Evolutionary conservation across 2,888 invertebrate species (phyloP), one percentile per base, ranked within the genome.

Genomic region (Orthosia incerta): DNA sequence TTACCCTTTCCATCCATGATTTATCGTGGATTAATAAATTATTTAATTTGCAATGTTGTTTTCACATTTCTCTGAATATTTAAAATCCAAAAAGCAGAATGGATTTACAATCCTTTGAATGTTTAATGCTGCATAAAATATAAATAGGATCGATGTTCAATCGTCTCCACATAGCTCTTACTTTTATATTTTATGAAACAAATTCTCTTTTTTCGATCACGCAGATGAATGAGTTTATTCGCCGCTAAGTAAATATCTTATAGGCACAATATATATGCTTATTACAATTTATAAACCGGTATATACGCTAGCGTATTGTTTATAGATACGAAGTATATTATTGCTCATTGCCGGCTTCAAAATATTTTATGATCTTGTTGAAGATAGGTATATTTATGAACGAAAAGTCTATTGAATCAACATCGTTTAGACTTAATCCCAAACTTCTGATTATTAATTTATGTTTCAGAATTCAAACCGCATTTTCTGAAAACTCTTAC

Each of bases 81-180:
- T 67, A 68, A 62, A 70, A 12, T 51, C n/a, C 53, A 12, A 20
- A 60, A 56, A 56, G 18, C 31, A 51, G 31, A 62, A 48, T 64
- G 26, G 26, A n/a, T 75, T 16, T 76, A 39, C 60, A 77, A 61
- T 48, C 45, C 60, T 71, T 71, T 68, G 31, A 77, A 59, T 77
- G 4, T 55, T 57, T 77, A 50, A 57, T 61, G 46, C 13, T 62
- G 18, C 45, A 56, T 39, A 57, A 13, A 64, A 60, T 65, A 78
- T 82, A 65, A 62, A 78, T 55, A 68, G 39, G 57, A 78, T 72
- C 26, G 53, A 71, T 78, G 71, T 68, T 79, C 67, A 65, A 68
- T 68, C 83, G 71, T 71, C 78, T 79, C 56, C 48, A 57, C 9
- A 67, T 57, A 46, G 23, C 64, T 57, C 53, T 77, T 82, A 65